A percentile compares a stretch with the other conserved stretches of the same genome.
These are phyloP conservation scores for Agapetus fuscipes DNA, from an alignment of 2,888 invertebrate genomes.

Conservation along the genomic window DNA sequence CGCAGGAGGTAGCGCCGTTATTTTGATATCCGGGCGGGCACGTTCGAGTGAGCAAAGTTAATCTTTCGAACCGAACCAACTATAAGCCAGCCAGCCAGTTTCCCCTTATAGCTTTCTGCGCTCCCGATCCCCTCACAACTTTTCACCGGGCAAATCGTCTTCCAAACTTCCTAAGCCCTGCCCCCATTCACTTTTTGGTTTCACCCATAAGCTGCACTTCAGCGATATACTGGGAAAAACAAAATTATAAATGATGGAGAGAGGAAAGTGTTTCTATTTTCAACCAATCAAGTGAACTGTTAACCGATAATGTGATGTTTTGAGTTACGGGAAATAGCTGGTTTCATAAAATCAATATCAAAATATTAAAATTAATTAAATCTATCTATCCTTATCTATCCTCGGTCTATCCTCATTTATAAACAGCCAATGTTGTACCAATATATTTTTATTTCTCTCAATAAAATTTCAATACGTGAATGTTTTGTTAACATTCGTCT, in stretches of 20 bases:
- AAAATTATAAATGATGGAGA: background rate
- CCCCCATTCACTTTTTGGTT: background rate
- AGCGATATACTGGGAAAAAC: background rate
- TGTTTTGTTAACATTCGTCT: too few species aligned
- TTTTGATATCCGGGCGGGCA: slow-evolving; percentile 17
- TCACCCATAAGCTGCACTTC: background rate
- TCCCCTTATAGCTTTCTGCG: slow-evolving; percentile 6
- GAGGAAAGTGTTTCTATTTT: background rate
- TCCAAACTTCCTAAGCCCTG: slow-evolving; percentile 6
- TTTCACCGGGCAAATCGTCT: slow-evolving; percentile 10
- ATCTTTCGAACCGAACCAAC: slow-evolving; percentile 12
- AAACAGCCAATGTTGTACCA: too few species aligned
- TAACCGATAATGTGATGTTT: too few species aligned
- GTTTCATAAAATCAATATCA: background rate
- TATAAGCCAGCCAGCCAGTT: slow-evolving; percentile 1
- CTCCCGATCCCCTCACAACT: slow-evolving; percentile 8
- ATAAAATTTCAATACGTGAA: too few species aligned
- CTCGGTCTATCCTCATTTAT: too few species aligned
- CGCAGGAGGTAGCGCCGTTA: slow-evolving; percentile 3
- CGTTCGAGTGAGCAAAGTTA: slow-evolving; percentile 15
- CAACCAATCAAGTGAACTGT: background rate
- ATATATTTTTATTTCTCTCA: too few species aligned
- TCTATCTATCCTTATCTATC: too few species aligned
- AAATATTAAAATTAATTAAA: too few species aligned
- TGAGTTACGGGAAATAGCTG: background rate